Base-by-base conservation (phyloP, 2,797 vertebrate species). In the Pogonophryne albipinna region DNA sequence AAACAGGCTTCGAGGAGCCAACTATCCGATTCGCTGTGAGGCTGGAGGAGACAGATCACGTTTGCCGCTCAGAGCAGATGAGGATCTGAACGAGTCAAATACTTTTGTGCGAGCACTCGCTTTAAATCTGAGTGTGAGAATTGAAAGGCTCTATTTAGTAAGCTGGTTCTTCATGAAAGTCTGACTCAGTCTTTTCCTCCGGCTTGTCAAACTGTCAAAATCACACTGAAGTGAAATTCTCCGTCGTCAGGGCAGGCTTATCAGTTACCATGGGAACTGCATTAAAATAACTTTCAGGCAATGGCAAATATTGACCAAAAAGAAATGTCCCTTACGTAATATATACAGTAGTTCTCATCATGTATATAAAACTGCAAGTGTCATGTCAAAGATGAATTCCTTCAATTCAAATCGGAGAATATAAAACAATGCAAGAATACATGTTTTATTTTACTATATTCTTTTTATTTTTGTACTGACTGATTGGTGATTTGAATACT, bases 121-220 rank as follows among this genome's bases (percentile, higher is more conserved):
- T 62, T 82, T 75, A 63, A 71, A 85, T 82, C 70, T 6, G 70
- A 66, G 64, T 53, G 65, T 50, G 68, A 57, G 68, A 78, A 79
- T 8, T 84, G 78, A 77, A 84, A 84, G 67, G 60, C 58, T 69
- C 72, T 57, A 44, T 78, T 88, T 80, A 83, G 82, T 60, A 58
- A 66, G 81, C 82, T 76, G 66, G 84, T 89, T 89, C 83, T 74
- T 87, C 76, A 27, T 74, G 76, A 89, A 87, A 85, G 66, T 85
- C 87, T 86, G 87, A 90, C 86, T 90, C 91, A 86, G 85, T 87
- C 64, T 67, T 84, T 89, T 93, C 81, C 74, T 72, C 82, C 12
- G 15, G 57, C 82, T 75, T 85, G 87, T 91, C 89, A 90, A 84
- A 80, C 85, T 85, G 84, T 93, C 91, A 84, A 84, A 92, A 76